Conservation (phyloP, 2,888 invertebrate species). For the Iselma pallidipennis region DNA sequence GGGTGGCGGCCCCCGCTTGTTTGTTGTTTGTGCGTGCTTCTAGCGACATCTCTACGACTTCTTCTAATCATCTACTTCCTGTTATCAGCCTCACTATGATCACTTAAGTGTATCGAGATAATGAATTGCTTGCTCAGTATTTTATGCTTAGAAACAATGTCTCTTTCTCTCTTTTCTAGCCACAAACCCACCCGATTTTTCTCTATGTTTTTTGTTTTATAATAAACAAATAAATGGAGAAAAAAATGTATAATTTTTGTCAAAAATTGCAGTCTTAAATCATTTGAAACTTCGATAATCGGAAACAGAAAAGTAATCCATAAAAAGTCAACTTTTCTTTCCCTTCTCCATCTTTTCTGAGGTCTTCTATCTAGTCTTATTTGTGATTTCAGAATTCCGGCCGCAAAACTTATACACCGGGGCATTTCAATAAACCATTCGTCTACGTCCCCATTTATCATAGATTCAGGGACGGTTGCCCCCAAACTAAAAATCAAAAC, state of each 20-base stretch:
- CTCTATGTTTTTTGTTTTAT: too few relatives aligned
- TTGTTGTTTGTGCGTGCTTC: conserved; percentile 51
- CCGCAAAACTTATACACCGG: conserved; percentile 46
- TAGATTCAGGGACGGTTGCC: conserved; percentile 44
- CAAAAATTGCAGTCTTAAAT: conserved; percentile 12
- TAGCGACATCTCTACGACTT: conserved; percentile 50
- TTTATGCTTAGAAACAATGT: not conserved
- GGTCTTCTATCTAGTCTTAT: conserved; percentile 26
- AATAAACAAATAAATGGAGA: not conserved
- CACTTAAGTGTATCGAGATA: conserved; percentile 11
- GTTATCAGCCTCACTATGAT: conserved; percentile 39
- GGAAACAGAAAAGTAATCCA: conserved; percentile 45
- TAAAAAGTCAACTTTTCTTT: conserved; percentile 36
- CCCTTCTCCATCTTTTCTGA: conserved; percentile 20
- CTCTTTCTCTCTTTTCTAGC: not conserved
- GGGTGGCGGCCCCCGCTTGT: conserved; percentile 45
- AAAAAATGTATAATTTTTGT: not conserved
- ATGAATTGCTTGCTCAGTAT: conserved; percentile 23
- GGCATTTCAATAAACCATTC: conserved; percentile 55
- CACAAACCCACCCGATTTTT: not conserved
- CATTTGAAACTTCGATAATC: conserved; percentile 39
- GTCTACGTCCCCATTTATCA: conserved; percentile 52
- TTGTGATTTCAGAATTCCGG: conserved; percentile 43
- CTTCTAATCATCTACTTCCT: conserved; percentile 50
- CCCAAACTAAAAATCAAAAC: conserved; percentile 51